Evolutionary conservation across 1,140 invertebrate species (phyloP), one percentile per base, ranked within the genome.

Genomic region (Pseudomyrmex pallidus): DNA sequence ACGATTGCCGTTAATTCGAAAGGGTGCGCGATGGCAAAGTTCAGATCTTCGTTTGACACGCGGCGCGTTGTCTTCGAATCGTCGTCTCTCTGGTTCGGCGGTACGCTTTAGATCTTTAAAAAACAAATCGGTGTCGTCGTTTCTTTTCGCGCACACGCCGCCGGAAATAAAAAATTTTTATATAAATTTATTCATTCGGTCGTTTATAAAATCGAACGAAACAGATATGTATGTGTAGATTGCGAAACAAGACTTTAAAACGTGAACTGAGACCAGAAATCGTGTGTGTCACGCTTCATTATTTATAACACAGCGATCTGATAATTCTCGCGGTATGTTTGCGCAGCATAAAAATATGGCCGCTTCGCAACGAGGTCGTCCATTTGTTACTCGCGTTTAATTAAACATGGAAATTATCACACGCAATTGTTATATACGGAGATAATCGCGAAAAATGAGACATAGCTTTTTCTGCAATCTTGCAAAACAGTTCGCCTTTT

Each of bases 1-100:
- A 66, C 73, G 57, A 87, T 87, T 87, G 85, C 63, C 74, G 82
- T 83, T 87, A 87, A 87, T 87, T 87, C 73, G 82, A 84, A 61
- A 66, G 84, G 63, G 56, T 70, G 67, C 73, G 61, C 52, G 54
- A 44, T 87, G 85, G 61, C 85, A 87, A 70, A 86, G 85, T 87
- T 87, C 86, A 87, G 67, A 73, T 62, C 72, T 87, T 84, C 74
- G 57, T 87, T 82, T 74, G 82, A 84, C 85, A 82, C 61, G 85
- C 1, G 20, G 72, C 86, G 85, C 82, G 35, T 78, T 84, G 82
- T 73, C 74, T 84, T 87, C 74, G 78, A 76, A 78, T 87, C 73
- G 22, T 25, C n/a, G n/a, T n/a, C n/a, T n/a, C 22, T 7, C 22
- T 72, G 48, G 44, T 61, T 46, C 70, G 35, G 44, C 54, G 66